Percentiles rank a stretch among this genome's conserved stretches.
These are phyloP conservation scores for Brienomyrus brachyistius DNA, from an alignment of 2,113 vertebrate species.

Conservation along the genomic window DNA sequence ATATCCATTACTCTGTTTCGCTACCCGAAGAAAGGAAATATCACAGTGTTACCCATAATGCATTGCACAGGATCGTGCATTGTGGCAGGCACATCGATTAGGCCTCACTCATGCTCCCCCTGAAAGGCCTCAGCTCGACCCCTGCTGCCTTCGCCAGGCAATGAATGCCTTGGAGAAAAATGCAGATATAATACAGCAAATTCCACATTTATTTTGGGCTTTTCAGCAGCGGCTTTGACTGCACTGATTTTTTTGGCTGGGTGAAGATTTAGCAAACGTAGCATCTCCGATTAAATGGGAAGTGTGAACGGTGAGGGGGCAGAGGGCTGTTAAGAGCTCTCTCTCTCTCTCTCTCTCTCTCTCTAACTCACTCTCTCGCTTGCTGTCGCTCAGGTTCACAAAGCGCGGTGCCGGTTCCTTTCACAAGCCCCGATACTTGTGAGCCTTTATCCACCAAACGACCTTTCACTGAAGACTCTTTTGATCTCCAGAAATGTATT, in stretches of 20 bases:
- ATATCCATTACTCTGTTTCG: neutral
- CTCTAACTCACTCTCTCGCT: too few relatives aligned
- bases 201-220: slow-evolving; percentile 9
- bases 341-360: neutral
- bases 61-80: neutral
- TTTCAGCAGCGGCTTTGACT: neutral
- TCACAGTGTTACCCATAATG: neutral
- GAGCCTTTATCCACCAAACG: neutral
- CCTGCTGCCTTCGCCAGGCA: neutral
- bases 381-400: neutral
- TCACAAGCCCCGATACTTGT: neutral
- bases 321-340: neutral
- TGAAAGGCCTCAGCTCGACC: neutral
- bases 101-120: neutral
- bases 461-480: neutral
- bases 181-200: slow-evolving; percentile 9
- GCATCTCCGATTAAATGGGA: neutral
- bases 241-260: neutral
- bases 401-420: neutral
- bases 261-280: slow-evolving; percentile 2
- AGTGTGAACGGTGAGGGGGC: neutral
- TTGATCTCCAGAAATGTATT: neutral
- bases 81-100: neutral
- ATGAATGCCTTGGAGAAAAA: neutral
- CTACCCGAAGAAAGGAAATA: neutral